Evolutionary conservation across 2,888 invertebrate genomes (phyloP), one percentile per base, ranked within the genome.

Genomic region (Orthosia gracilis): DNA sequence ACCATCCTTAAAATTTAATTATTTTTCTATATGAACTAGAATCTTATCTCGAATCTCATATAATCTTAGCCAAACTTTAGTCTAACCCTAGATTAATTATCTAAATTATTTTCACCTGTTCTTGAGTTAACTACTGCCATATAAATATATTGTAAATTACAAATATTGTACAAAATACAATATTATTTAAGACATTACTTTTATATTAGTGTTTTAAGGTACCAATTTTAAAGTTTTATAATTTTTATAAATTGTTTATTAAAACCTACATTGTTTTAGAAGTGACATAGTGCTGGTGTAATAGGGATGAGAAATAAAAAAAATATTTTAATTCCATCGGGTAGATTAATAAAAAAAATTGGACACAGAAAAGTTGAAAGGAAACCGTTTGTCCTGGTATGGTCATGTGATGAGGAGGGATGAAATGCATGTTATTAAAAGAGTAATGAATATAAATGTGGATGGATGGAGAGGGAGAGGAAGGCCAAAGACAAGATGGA

Each of bases 121-220:
- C 69, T 62, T 69, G 67, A 63, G 67, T 79, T 77, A 78, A 76
- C 73, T 85, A 87, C 85, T 91, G 92, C 92, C 93, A 93, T 93
- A 90, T 90, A 82, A 79, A 80, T 76, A 76, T 85, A 81, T 83
- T 90, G 84, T 89, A 81, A 86, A 86, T 80, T 78, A 87, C 86
- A 87, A 85, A 84, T 83, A 79, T 85, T 92, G 92, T 92, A 92
- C 92, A 92, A 92, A 92, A 82, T 83, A 83, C 84, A 88, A 86
- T 85, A 83, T 83, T 76, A 69, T 55, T 61, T 86, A 85, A 76
- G 82, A 67, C 54, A 62, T 86, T 69, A 69, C 59, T 58, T 64
- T 80, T 47, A 66, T 62, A 57, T 59, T 82, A 70, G 55, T 65
- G 31, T 58, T 71, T 12, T 67, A 80, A 57, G 84, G 80, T 72